These are phyloP conservation scores for Magallana ariakensis DNA, from an alignment of 1,140 invertebrate genomes.

Conservation along the genomic window DNA sequence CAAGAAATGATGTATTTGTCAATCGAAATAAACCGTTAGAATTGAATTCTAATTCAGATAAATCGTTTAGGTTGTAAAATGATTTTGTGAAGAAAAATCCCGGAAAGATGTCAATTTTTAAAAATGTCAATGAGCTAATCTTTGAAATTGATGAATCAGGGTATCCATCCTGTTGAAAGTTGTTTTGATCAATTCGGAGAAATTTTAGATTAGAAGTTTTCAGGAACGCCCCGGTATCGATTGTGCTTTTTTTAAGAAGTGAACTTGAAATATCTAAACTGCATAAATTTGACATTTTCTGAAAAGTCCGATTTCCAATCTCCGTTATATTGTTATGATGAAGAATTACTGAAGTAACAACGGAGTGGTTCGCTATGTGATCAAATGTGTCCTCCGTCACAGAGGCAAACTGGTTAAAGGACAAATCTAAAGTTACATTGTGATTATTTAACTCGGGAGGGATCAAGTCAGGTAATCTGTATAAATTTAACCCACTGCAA, in stretches of 20 bases:
- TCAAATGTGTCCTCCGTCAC: background rate
- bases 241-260: background rate
- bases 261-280: background rate
- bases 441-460: background rate
- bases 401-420: background rate
- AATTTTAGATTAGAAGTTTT: background rate
- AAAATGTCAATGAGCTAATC: background rate
- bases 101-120: background rate
- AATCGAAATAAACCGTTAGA: background rate
- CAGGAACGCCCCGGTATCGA: background rate
- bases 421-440: constrained; percentile 3
- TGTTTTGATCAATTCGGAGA: background rate
- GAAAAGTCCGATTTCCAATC: background rate
- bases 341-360: background rate
- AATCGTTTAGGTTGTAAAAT: background rate
- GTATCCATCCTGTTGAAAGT: background rate
- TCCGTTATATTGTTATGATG: background rate
- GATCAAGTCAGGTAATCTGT: background rate
- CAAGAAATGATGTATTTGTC: background rate
- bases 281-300: background rate
- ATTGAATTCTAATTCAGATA: background rate
- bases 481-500: background rate
- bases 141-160: background rate
- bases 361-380: background rate
- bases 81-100: background rate